Conservation (phyloP, 2,113 vertebrate genomes). For the Rhinolophus sinicus region DNA sequence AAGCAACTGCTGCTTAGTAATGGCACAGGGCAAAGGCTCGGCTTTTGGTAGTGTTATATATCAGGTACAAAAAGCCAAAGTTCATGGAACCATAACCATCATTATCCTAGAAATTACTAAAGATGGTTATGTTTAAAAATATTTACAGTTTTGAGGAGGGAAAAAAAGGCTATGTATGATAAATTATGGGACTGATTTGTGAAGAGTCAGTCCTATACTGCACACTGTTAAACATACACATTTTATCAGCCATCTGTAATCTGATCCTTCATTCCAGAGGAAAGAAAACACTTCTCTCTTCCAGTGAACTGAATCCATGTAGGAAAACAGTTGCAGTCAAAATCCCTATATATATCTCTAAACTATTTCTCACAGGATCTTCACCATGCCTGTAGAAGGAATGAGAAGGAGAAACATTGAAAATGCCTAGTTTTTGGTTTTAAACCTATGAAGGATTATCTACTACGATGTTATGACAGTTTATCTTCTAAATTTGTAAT, state of each 20-base stretch:
- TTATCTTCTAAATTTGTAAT: background rate
- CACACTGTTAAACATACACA: background rate
- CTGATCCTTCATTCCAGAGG: background rate
- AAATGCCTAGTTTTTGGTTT: background rate
- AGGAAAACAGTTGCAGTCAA: background rate
- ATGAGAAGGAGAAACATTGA: background rate
- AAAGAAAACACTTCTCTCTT: conserved; percentile 14
- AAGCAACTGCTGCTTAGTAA: background rate
- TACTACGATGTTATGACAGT: background rate
- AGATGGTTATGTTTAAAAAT: conserved; percentile 46
- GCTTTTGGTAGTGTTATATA: conserved; percentile 3
- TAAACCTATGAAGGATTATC: background rate
- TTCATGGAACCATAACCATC: background rate
- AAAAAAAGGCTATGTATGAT: background rate
- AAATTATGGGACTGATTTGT: background rate
- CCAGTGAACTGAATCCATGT: background rate
- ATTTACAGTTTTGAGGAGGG: background rate
- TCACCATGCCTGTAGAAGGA: background rate
- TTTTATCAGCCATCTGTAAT: background rate
- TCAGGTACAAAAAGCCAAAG: conserved; percentile 50
- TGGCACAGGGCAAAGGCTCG: background rate
- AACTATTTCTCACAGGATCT: background rate
- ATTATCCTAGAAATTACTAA: conserved; percentile 21
- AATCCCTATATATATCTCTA: background rate
- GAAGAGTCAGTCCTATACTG: background rate